Conservation (phyloP, 2,888 invertebrate genomes). For the Harpalus rufipes region DNA sequence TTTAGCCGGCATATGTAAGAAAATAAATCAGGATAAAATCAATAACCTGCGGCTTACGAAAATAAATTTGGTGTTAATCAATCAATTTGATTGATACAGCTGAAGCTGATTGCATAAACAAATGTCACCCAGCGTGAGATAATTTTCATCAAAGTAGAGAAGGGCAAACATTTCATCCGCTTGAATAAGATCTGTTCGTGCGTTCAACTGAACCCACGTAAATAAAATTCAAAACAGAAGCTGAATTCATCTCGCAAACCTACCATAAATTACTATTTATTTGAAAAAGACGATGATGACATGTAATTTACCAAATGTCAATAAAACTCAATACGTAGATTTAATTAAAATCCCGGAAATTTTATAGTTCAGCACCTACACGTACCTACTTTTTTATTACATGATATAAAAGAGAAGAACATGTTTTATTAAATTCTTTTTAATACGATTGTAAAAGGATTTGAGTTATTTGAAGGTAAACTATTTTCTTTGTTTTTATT, state of each 20-base stretch:
- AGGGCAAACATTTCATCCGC: not conserved
- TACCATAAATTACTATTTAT: not conserved
- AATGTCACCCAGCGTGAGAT: constrained; percentile 8
- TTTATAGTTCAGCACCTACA: too few species aligned
- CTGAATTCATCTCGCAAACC: constrained; percentile 7
- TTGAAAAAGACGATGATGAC: not conserved
- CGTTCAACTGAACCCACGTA: constrained; percentile 22
- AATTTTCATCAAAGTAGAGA: constrained; percentile 32
- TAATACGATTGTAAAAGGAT: too few species aligned
- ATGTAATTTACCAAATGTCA: not conserved
- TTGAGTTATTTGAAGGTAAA: too few species aligned
- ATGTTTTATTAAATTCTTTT: too few species aligned
- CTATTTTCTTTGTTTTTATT: too few species aligned
- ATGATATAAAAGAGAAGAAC: too few species aligned
- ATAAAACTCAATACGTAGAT: not conserved
- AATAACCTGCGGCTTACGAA: not conserved
- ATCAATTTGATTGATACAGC: not conserved
- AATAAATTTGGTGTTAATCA: constrained; percentile 10
- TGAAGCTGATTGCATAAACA: not conserved
- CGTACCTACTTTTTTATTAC: too few species aligned
- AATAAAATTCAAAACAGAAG: constrained; percentile 20
- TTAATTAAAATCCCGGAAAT: too few species aligned
- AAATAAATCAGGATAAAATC: too few species aligned
- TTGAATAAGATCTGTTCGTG: not conserved
- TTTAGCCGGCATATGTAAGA: too few species aligned